phyloP scores from a whole-genome alignment of 2,113 vertebrate species.

The Cyprinodon brontotheroides region DNA sequence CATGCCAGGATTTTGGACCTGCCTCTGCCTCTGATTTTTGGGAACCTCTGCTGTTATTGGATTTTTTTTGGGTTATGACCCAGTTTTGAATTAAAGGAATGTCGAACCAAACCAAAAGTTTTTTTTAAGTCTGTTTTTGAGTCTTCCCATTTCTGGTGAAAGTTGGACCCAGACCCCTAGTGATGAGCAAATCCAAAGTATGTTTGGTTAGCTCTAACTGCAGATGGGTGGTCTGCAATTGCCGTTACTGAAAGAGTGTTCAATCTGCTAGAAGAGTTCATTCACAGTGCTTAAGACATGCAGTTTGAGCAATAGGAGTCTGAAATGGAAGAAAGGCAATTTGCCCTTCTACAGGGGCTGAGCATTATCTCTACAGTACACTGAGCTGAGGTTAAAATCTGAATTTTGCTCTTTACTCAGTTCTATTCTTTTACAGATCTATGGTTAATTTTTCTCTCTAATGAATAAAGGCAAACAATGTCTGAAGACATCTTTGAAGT shows the following conservation, averaged over 20 bases:
- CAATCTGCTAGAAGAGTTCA: background rate
- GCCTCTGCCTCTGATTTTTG: too few relatives aligned
- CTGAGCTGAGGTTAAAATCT: background rate
- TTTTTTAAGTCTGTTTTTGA: too few relatives aligned
- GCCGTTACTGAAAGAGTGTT: background rate
- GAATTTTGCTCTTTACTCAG: background rate
- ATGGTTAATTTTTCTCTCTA: background rate
- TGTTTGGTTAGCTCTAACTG: background rate
- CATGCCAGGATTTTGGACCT: too few relatives aligned
- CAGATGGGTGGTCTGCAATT: background rate
- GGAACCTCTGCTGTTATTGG: too few relatives aligned
- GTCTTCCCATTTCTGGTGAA: too few relatives aligned
- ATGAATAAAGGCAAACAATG: background rate
- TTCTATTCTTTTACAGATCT: too few relatives aligned
- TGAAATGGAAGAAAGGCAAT: background rate
- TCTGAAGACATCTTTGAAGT: constrained; percentile 1
- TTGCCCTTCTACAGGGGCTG: background rate
- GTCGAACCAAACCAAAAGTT: too few relatives aligned
- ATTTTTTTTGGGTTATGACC: too few relatives aligned
- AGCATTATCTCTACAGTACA: background rate
- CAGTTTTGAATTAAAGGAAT: too few relatives aligned
- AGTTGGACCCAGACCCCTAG: too few relatives aligned
- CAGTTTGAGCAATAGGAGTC: background rate
- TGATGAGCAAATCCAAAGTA: too few relatives aligned
- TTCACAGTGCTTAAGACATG: background rate